phyloP scores from a whole-genome alignment of 2,113 vertebrate species.

The Syngnathus floridae region DNA sequence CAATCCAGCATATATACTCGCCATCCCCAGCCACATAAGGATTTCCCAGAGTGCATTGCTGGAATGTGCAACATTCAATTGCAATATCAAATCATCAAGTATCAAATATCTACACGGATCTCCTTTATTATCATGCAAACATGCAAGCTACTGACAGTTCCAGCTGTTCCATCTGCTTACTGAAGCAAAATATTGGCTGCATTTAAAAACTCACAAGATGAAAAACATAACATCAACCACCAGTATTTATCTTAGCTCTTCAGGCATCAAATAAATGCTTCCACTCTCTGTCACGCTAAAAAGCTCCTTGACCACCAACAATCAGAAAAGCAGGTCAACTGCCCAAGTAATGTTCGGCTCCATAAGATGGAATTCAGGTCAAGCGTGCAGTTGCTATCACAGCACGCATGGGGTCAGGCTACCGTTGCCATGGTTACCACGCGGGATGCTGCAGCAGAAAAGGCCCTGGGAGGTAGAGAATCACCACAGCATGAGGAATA shows the following conservation, averaged over 20 bases:
- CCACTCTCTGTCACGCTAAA: background rate
- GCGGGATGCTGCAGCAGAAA: constrained; percentile 68
- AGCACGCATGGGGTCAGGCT: constrained; percentile 61
- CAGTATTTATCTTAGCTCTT: background rate
- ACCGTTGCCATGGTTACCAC: constrained; percentile 65
- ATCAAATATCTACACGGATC: background rate
- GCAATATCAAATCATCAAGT: background rate
- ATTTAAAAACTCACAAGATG: background rate
- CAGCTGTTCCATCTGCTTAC: background rate
- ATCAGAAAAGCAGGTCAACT: constrained; percentile 55
- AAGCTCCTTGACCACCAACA: constrained; percentile 24
- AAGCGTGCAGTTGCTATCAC: constrained; percentile 58
- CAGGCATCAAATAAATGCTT: background rate
- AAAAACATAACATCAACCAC: background rate
- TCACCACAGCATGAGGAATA: constrained; percentile 60
- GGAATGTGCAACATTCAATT: background rate
- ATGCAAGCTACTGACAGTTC: background rate
- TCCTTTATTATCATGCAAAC: background rate
- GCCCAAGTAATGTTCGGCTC: constrained; percentile 32
- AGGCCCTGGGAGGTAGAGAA: constrained; percentile 60
- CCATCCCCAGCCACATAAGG: background rate
- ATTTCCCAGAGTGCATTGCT: too few relatives aligned
- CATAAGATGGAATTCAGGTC: constrained; percentile 69
- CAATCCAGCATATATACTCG: background rate
- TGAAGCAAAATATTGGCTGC: background rate